A percentile compares a stretch with the other conserved stretches of the same genome.
Conservation (phyloP, 1,140 invertebrate species). For the Globodera rostochiensis region DNA sequence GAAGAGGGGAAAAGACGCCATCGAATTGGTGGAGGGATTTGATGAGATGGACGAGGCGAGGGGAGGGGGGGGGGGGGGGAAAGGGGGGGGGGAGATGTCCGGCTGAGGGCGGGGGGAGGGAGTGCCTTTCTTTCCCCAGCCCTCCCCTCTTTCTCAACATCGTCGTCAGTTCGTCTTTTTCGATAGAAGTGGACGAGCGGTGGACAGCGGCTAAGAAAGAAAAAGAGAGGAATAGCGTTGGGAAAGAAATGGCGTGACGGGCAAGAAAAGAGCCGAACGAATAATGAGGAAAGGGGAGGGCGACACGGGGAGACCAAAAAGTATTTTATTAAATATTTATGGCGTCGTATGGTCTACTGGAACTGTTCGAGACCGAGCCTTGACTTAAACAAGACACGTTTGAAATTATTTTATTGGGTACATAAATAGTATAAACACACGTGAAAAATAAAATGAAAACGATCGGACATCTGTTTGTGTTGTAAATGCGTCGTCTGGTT, state of each 20-base stretch:
- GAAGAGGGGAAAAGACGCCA: background rate
- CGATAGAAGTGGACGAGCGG: background rate
- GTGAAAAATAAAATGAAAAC: too few species aligned
- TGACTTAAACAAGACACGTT: too few species aligned
- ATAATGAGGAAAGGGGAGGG: background rate
- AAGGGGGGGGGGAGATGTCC: slow-evolving; percentile 1
- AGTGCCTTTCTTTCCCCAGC: background rate
- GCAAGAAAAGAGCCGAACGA: background rate
- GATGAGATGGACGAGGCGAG: background rate
- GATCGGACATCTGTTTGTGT: too few species aligned
- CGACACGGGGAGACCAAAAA: background rate
- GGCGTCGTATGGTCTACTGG: too few species aligned
- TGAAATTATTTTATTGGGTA: too few species aligned
- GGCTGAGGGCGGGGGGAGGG: background rate
- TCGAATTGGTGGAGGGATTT: slow-evolving; percentile 13
- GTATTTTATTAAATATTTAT: too few species aligned
- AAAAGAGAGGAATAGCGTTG: background rate
- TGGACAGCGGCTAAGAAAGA: slow-evolving; percentile 4
- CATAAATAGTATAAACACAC: too few species aligned
- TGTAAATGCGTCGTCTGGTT: too few species aligned
- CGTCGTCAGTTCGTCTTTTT: background rate
- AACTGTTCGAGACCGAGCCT: too few species aligned
- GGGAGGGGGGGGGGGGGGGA: background rate
- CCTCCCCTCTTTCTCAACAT: background rate
- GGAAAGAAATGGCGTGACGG: slow-evolving; percentile 8